These are phyloP conservation scores for Apodemia duryi DNA, from an alignment of 2,888 invertebrate genomes.

Conservation along the genomic window DNA sequence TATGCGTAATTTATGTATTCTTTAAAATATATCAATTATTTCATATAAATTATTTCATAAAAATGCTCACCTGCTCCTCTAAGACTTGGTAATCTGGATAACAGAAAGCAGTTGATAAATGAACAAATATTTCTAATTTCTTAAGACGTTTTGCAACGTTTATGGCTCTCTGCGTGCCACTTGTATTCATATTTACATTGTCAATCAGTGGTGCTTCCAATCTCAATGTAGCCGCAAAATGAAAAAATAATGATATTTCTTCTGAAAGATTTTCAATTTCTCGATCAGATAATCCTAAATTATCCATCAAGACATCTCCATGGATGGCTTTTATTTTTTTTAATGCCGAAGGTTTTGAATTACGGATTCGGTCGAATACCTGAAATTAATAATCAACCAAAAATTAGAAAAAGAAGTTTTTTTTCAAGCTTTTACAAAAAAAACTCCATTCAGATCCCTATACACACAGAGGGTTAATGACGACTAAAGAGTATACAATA, in stretches of 20 bases:
- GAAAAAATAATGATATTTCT: slow-evolving; percentile 90
- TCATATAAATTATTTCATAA: neutral
- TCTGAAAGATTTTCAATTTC: slow-evolving; percentile 80
- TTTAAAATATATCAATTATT: too few species aligned
- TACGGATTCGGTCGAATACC: slow-evolving; percentile 85
- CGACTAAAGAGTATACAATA: too few species aligned
- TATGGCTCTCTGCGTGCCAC: slow-evolving; percentile 89
- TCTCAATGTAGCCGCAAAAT: slow-evolving; percentile 94
- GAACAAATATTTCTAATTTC: slow-evolving; percentile 87
- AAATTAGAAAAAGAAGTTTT: too few species aligned
- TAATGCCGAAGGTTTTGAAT: slow-evolving; percentile 80
- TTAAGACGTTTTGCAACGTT: slow-evolving; percentile 87
- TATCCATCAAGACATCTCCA: slow-evolving; percentile 85
- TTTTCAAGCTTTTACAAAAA: too few species aligned
- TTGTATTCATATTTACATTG: slow-evolving; percentile 93
- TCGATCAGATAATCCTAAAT: slow-evolving; percentile 80
- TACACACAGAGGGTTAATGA: too few species aligned
- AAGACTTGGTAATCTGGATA: slow-evolving; percentile 88
- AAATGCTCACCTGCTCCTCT: slow-evolving; percentile 53
- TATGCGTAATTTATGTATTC: too few species aligned
- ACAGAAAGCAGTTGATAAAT: slow-evolving; percentile 97
- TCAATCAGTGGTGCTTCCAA: slow-evolving; percentile 93
- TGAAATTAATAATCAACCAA: slow-evolving; percentile 45
- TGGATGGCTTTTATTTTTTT: slow-evolving; percentile 86
- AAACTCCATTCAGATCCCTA: too few species aligned